phyloP scores from a whole-genome alignment of 2,888 invertebrate species.

The Brachyopa scutellaris region DNA sequence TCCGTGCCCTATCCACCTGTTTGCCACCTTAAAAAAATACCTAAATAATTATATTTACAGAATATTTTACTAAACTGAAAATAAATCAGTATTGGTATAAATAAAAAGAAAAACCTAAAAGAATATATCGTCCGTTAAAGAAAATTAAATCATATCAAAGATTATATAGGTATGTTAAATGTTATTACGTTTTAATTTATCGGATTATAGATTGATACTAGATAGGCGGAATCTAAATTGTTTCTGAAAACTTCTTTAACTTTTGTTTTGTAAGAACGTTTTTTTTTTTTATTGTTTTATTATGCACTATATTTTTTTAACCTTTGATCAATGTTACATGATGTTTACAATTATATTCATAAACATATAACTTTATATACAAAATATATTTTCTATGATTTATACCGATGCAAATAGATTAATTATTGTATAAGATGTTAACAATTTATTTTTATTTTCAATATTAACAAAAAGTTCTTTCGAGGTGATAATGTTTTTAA shows the following conservation, averaged over 20 bases:
- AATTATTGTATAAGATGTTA: slow-evolving; percentile 29
- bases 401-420: slow-evolving; percentile 46
- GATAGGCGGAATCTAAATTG: slow-evolving; percentile 37
- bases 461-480: slow-evolving; percentile 13
- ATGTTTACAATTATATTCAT: slow-evolving; percentile 19
- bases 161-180: slow-evolving; percentile 26
- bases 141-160: slow-evolving; percentile 65
- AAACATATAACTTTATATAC: slow-evolving; percentile 19
- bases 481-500: slow-evolving; percentile 41
- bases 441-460: slow-evolving; percentile 31
- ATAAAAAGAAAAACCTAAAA: slow-evolving; percentile 28
- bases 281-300: slow-evolving; percentile 24
- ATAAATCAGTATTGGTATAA: slow-evolving; percentile 17
- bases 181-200: slow-evolving; percentile 40
- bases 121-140: slow-evolving; percentile 55
- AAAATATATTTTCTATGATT: slow-evolving; percentile 61
- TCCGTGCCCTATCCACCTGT: slow-evolving; percentile 23
- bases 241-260: slow-evolving; percentile 19
- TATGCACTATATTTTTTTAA: slow-evolving; percentile 8
- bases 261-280: slow-evolving; percentile 8
- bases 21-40: slow-evolving; percentile 36
- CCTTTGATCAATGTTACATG: neutral
- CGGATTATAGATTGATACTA: slow-evolving; percentile 18
- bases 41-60: slow-evolving; percentile 25
- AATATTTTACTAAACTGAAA: slow-evolving; percentile 39